Evolutionary conservation across 2,113 vertebrate genomes (phyloP).

Genomic region (Atherinomorus stipes): DNA sequence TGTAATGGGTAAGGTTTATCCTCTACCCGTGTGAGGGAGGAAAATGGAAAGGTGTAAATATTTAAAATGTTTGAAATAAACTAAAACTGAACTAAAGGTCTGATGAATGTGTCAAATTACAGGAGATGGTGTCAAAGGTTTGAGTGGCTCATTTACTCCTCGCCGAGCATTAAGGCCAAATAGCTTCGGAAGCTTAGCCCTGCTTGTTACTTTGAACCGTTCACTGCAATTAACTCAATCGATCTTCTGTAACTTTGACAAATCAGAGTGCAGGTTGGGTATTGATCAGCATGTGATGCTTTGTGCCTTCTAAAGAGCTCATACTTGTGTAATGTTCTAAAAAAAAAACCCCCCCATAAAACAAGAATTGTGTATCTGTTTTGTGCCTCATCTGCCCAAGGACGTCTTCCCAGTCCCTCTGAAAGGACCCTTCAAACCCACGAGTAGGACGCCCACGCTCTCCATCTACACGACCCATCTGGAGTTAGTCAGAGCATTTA

Average conservation of each 20-base stretch:
- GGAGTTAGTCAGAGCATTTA: slow-evolving; percentile 16
- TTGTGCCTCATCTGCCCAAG: too few species aligned
- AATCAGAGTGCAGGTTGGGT: slow-evolving; percentile 9
- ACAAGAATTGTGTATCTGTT: too few species aligned
- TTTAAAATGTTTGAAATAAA: too few species aligned
- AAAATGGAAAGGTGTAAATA: too few species aligned
- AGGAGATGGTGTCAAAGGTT: slow-evolving; percentile 12
- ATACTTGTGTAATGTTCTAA: neutral
- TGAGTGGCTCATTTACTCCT: neutral
- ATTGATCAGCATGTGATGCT: slow-evolving; percentile 22
- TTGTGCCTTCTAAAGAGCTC: neutral
- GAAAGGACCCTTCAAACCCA: neutral
- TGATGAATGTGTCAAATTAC: slow-evolving; percentile 8
- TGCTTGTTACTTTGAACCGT: neutral
- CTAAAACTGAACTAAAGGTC: too few species aligned
- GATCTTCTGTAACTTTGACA: slow-evolving; percentile 3
- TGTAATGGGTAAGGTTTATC: too few species aligned
- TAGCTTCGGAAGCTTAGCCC: slow-evolving; percentile 12
- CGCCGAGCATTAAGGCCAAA: neutral
- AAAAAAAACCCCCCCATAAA: too few species aligned
- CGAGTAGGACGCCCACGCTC: neutral
- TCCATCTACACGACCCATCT: neutral
- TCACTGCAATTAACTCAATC: neutral
- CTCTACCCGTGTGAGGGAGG: too few species aligned
- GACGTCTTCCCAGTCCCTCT: too few species aligned